Evolutionary conservation across 2,888 invertebrate species (phyloP).

Genomic region (Caenorhabditis wallacei): DNA sequence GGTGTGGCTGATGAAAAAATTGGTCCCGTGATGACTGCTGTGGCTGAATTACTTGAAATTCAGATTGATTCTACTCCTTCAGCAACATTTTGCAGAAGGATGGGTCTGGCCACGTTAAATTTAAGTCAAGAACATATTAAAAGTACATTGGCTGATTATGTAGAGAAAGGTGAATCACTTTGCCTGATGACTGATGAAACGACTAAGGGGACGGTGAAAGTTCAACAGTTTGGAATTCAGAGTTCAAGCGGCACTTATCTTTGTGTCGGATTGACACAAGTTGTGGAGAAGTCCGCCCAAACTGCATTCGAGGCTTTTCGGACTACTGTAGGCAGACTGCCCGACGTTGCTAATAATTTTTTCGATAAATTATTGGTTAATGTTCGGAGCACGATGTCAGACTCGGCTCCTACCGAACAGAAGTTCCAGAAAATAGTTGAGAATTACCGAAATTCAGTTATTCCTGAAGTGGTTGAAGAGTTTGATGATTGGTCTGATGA

Average conservation of each 20-base stretch:
- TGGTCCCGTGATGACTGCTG: not conserved
- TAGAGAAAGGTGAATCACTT: not conserved
- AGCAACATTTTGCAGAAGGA: not conserved
- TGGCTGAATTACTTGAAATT: not conserved
- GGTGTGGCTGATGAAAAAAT: conserved; percentile 7
- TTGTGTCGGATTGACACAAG: conserved; percentile 25
- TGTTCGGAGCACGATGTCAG: conserved; percentile 29
- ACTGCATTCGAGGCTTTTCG: conserved; percentile 23
- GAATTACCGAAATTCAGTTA: not conserved
- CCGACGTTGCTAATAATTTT: conserved; percentile 21
- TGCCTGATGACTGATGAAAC: conserved; percentile 12
- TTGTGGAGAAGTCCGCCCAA: conserved; percentile 37
- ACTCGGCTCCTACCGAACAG: conserved; percentile 2
- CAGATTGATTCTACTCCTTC: not conserved
- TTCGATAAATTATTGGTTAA: conserved; percentile 27
- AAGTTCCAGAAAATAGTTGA: conserved; percentile 20
- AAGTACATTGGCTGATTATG: not conserved
- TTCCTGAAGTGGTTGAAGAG: conserved; percentile 21
- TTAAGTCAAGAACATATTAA: not conserved
- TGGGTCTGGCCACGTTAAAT: not conserved
- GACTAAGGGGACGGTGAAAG: conserved; percentile 4
- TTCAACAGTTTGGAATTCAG: conserved; percentile 2
- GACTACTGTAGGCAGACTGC: not conserved
- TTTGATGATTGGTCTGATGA: not conserved
- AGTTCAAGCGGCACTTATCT: not conserved